Percentiles rank a stretch among this genome's conserved stretches.
These are phyloP conservation scores for Polyergus mexicanus DNA, from an alignment of 1,140 invertebrate genomes.

Conservation along the genomic window DNA sequence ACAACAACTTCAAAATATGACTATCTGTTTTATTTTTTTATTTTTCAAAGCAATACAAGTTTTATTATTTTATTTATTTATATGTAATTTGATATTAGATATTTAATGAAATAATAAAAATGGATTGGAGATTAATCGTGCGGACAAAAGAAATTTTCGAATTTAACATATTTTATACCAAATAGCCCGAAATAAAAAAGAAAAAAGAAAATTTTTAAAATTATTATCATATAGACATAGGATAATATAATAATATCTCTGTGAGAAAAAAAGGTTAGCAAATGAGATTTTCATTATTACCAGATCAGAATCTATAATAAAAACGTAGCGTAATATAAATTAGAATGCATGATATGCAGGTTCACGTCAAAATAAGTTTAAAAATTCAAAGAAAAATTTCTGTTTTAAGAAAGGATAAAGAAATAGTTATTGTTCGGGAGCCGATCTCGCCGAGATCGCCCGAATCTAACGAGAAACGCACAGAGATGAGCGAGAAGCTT, in stretches of 20 bases:
- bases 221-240: not conserved
- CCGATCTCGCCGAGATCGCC: no score
- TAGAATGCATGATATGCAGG: conserved; percentile 4
- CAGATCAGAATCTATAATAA: conserved; percentile 5
- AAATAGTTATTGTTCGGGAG: no score
- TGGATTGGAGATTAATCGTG: not conserved
- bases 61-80: no score
- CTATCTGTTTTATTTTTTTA: not conserved
- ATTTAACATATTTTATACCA: not conserved
- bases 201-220: not conserved
- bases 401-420: not conserved
- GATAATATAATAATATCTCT: not conserved
- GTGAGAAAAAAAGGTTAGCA: conserved; percentile 1
- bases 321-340: conserved; percentile 4
- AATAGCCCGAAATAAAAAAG: not conserved
- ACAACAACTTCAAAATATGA: conserved; percentile 2
- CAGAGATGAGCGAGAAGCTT: no score
- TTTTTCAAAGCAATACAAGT: not conserved
- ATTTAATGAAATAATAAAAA: not conserved
- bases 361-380: conserved; percentile 17
- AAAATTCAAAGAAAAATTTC: not conserved
- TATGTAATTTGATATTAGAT: not conserved
- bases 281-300: conserved; percentile 43
- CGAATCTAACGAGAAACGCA: no score
- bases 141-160: no score